Evolutionary conservation across 2,888 invertebrate genomes (phyloP).

Genomic region (Caradrina kadenii): DNA sequence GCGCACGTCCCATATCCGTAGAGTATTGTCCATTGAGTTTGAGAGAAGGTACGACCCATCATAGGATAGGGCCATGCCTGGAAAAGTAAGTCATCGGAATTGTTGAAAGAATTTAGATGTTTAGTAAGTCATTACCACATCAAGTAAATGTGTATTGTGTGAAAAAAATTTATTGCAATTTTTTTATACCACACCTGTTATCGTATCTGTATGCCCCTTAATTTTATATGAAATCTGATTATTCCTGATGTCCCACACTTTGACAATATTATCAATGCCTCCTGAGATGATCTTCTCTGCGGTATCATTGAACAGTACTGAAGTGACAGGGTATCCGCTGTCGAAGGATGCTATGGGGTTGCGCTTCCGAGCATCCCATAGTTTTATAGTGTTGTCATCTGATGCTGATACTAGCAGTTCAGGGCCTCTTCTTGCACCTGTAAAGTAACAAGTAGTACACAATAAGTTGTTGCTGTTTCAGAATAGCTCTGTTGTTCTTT

Average conservation of each 20-base stretch:
- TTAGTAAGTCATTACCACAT: too few species aligned
- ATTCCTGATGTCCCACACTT: constrained; percentile 99
- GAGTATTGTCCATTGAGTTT: constrained; percentile 98
- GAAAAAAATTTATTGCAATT: too few species aligned
- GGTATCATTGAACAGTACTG: constrained; percentile 98
- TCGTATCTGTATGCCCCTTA: constrained; percentile 98
- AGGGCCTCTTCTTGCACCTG: constrained; percentile 96
- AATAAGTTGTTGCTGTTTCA: neutral
- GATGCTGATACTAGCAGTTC: constrained; percentile 97
- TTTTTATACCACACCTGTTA: constrained; percentile 92
- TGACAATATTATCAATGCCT: constrained; percentile 99
- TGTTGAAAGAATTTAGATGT: too few species aligned
- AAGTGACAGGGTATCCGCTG: constrained; percentile 94
- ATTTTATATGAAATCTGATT: constrained; percentile 95
- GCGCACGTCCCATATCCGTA: constrained; percentile 99
- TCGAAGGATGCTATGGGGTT: constrained; percentile 94
- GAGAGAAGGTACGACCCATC: constrained; percentile 97
- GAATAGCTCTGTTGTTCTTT: too few species aligned
- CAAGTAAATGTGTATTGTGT: too few species aligned
- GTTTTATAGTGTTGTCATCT: constrained; percentile 97
- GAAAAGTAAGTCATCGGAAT: neutral
- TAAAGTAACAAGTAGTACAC: constrained; percentile 39
- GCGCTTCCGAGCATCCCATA: constrained; percentile 98
- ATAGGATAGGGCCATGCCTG: constrained; percentile 94
- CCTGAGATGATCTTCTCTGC: constrained; percentile 98